Conservation (phyloP, 2,113 vertebrate species). For the Speoplatyrhinus poulsoni region DNA sequence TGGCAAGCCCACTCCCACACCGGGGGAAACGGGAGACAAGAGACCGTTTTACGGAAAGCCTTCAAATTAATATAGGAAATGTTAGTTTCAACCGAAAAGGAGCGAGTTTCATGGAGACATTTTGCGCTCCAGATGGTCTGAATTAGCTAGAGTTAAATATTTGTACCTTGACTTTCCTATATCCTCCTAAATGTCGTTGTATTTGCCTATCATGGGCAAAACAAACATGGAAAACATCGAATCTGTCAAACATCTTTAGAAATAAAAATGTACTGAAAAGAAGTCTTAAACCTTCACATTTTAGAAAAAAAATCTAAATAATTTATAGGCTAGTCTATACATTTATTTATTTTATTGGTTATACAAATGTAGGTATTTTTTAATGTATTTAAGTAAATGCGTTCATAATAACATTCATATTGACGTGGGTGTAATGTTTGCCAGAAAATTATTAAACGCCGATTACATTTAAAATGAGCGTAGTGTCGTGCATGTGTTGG, state of each 20-base stretch:
- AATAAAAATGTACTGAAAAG: background rate
- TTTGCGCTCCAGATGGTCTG: slow-evolving; percentile 68
- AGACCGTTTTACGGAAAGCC: slow-evolving; percentile 62
- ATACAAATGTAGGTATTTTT: no score
- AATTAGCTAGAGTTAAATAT: slow-evolving; percentile 74
- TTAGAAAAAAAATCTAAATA: background rate
- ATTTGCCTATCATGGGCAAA: slow-evolving; percentile 13
- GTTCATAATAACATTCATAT: no score
- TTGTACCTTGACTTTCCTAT: slow-evolving; percentile 51
- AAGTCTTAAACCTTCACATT: background rate
- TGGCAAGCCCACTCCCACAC: slow-evolving; percentile 34
- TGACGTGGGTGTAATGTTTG: no score
- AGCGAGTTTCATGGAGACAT: slow-evolving; percentile 55
- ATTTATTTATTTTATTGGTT: no score
- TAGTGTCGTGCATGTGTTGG: background rate
- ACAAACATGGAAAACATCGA: slow-evolving; percentile 20
- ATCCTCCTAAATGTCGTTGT: slow-evolving; percentile 9
- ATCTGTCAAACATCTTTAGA: slow-evolving; percentile 18
- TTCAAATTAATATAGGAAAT: slow-evolving; percentile 76
- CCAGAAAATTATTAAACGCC: no score
- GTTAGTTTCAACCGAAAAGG: slow-evolving; percentile 67
- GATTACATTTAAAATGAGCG: background rate
- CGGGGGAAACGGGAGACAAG: slow-evolving; percentile 51
- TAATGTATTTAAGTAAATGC: no score
- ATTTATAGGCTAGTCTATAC: background rate